Percentiles rank a stretch among this genome's conserved stretches.
Evolutionary conservation across 1,140 invertebrate species (phyloP).

Genomic region (Rhizoglyphus robini): DNA sequence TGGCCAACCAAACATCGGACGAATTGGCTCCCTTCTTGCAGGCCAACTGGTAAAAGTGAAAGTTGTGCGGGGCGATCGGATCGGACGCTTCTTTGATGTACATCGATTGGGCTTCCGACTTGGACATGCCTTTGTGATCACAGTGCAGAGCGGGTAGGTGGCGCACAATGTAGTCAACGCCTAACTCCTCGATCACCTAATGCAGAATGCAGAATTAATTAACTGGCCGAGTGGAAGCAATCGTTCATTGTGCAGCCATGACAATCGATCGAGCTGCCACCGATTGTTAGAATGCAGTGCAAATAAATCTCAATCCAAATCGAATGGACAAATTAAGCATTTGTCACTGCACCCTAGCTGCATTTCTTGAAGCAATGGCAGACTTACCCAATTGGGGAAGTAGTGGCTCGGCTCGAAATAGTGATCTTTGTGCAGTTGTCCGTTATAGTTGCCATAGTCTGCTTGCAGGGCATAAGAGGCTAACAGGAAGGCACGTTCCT

Average conservation of each 20-base stretch:
- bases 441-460: conserved; percentile 60
- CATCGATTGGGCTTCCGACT: conserved; percentile 59
- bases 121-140: conserved; percentile 57
- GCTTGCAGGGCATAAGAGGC: conserved; percentile 77
- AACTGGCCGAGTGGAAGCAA: neutral
- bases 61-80: conserved; percentile 70
- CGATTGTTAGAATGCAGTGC: too few species aligned
- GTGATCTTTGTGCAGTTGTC: conserved; percentile 34
- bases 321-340: too few species aligned
- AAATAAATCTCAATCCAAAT: too few species aligned
- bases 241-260: too few species aligned
- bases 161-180: conserved; percentile 44
- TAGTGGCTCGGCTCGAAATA: conserved; percentile 52
- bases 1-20: conserved; percentile 56
- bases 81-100: conserved; percentile 78
- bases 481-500: conserved; percentile 59
- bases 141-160: conserved; percentile 47
- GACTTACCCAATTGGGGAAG: conserved; percentile 56
- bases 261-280: too few species aligned
- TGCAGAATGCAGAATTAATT: conserved; percentile 10
- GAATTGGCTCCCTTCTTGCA: conserved; percentile 48
- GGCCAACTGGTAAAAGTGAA: conserved; percentile 74
- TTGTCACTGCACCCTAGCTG: too few species aligned
- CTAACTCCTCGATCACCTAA: conserved; percentile 42
- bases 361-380: too few species aligned